A percentile compares a stretch with the other conserved stretches of the same genome.
Evolutionary conservation across 2,888 invertebrate genomes (phyloP).

Genomic region (Nycteola revayana): DNA sequence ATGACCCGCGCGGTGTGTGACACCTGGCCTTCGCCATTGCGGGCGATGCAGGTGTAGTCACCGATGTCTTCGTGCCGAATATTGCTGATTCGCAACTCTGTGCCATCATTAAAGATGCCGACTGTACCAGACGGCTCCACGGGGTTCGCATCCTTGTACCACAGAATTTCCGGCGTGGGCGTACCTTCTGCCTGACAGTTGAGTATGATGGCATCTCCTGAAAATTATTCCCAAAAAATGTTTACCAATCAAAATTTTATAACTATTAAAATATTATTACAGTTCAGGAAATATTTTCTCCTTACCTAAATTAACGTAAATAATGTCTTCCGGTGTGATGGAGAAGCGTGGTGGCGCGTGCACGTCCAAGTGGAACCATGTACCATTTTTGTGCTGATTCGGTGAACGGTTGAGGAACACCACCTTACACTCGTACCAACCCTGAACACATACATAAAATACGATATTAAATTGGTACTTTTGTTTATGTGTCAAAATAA

Average conservation of each 20-base stretch:
- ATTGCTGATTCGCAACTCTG: constrained; percentile 95
- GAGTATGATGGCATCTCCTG: constrained; percentile 96
- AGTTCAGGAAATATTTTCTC: too few species aligned
- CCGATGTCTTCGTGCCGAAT: constrained; percentile 97
- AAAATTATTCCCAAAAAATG: constrained; percentile 9
- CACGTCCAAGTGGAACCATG: constrained; percentile 99
- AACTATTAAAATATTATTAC: neutral
- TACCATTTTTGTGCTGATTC: constrained; percentile 95
- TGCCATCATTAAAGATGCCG: constrained; percentile 96
- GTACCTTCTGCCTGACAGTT: constrained; percentile 98
- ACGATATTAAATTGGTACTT: too few species aligned
- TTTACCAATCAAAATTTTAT: neutral
- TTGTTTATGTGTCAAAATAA: too few species aligned
- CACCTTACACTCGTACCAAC: constrained; percentile 98
- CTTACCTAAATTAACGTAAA: constrained; percentile 94
- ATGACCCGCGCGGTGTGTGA: constrained; percentile 97
- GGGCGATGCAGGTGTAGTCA: constrained; percentile 97
- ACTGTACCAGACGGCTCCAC: constrained; percentile 94
- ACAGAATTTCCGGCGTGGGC: constrained; percentile 96
- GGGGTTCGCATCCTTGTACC: constrained; percentile 97
- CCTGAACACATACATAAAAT: constrained; percentile 65
- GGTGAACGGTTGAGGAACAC: constrained; percentile 97
- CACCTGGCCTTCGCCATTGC: constrained; percentile 97
- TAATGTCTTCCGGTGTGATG: constrained; percentile 97
- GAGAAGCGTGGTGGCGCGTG: constrained; percentile 98